Percentiles rank a stretch among this genome's conserved stretches.
These are phyloP conservation scores for Uloborus plumipes DNA, from an alignment of 2,888 invertebrate genomes.

Conservation along the genomic window DNA sequence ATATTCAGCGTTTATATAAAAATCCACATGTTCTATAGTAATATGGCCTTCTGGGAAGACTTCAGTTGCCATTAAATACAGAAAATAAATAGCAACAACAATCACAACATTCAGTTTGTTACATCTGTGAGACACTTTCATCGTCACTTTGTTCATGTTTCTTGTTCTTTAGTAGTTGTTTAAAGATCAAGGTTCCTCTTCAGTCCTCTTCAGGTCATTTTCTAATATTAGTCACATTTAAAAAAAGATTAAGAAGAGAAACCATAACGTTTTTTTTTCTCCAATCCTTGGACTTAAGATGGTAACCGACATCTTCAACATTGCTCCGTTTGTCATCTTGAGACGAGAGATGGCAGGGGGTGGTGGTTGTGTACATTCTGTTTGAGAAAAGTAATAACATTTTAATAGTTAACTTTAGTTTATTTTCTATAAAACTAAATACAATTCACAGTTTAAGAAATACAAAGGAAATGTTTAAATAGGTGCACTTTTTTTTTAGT, in stretches of 20 bases:
- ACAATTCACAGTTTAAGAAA: no score
- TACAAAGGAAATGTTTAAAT: no score
- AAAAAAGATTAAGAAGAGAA: no score
- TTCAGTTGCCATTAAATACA: conserved; percentile 1
- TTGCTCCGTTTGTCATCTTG: conserved; percentile 53
- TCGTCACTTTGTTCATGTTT: no score
- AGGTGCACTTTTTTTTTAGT: no score
- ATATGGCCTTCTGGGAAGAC: conserved; percentile 11
- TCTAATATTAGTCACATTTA: no score
- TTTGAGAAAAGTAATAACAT: not conserved
- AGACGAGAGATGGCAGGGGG: conserved; percentile 40
- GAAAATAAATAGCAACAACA: conserved; percentile 26
- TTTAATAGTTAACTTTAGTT: not conserved
- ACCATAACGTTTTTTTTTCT: no score
- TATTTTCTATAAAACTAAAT: not conserved
- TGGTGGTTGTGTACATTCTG: conserved; percentile 50
- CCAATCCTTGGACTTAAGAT: not conserved
- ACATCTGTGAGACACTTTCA: no score
- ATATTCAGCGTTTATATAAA: not conserved
- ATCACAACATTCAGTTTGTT: conserved; percentile 17
- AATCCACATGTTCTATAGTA: not conserved
- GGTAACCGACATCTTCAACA: conserved; percentile 13
- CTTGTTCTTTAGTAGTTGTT: no score
- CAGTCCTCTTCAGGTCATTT: no score
- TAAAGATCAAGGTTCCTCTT: no score